Percentiles rank a stretch among this genome's conserved stretches.
Conservation (phyloP, 2,888 invertebrate species). For the Drosophila prolongata region DNA sequence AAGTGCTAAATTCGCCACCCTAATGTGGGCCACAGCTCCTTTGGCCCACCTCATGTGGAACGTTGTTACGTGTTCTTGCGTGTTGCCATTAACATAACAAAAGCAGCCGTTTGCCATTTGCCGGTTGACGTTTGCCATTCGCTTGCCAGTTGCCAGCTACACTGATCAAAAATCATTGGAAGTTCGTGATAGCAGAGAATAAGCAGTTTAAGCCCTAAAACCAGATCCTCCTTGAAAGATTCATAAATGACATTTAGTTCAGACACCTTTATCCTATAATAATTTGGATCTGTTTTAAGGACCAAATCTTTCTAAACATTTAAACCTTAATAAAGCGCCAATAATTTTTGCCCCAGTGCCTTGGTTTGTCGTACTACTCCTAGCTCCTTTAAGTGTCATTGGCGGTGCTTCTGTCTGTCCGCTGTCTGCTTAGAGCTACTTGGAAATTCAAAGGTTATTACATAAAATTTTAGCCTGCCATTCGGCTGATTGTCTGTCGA, state of each 20-base stretch:
- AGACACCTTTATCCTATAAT: no score
- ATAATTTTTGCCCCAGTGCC: background rate
- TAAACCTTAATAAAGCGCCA: background rate
- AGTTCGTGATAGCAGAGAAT: background rate
- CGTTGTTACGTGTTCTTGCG: slow-evolving; percentile 68
- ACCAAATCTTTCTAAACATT: no score
- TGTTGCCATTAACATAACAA: slow-evolving; percentile 74
- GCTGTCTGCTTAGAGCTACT: slow-evolving; percentile 56
- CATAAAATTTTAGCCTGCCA: slow-evolving; percentile 80
- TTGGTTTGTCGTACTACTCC: slow-evolving; percentile 49
- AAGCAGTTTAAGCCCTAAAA: background rate
- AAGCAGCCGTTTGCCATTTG: slow-evolving; percentile 47
- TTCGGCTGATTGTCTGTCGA: slow-evolving; percentile 75
- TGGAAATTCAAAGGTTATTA: slow-evolving; percentile 79
- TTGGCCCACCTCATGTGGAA: slow-evolving; percentile 53
- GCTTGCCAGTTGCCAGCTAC: slow-evolving; percentile 12
- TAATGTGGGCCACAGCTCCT: slow-evolving; percentile 23
- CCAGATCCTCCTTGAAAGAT: no score
- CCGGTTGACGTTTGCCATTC: slow-evolving; percentile 18
- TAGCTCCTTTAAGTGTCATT: slow-evolving; percentile 56
- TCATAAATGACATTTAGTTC: no score
- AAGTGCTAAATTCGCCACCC: slow-evolving; percentile 67
- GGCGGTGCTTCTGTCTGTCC: slow-evolving; percentile 31
- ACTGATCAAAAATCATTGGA: slow-evolving; percentile 2
- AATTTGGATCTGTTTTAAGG: no score